Base-by-base conservation (phyloP, 2,888 invertebrate species). In the Spialia ferax region DNA sequence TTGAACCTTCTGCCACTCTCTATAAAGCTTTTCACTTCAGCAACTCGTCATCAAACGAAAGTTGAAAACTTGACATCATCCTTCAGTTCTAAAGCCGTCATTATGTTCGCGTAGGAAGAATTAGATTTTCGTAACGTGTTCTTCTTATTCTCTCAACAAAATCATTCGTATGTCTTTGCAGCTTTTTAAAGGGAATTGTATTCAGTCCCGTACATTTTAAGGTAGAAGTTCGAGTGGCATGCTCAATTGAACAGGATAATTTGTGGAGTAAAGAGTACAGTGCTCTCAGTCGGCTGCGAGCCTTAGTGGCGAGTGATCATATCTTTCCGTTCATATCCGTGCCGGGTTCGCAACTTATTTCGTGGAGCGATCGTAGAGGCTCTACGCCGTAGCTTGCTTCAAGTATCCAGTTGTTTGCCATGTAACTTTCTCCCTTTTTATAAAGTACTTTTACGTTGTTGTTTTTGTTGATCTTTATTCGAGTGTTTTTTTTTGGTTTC, bases 81-180 rank as follows among this genome's bases (percentile, higher is more conserved):
- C 85, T 83, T 86, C 83, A 85, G 85, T 88, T 87, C 83, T 84
- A 91, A 93, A 91, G 82, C 83, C 86, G 87, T 91, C 92, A 93
- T 92, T 91, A 91, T 89, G 88, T 83, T 89, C 83, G 78, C 77
- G 87, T 78, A 84, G 78, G 84, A 90, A 89, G 89, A 90, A 91
- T 91, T 89, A 88, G 82, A 92, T 86, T 91, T 88, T 90, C 83
- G 80, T 85, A 84, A 83, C 86, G 82, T 83, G 81, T 81, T 85
- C 79, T 83, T 75, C 70, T 79, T 82, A 80, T 85, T 84, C 80
- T 82, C 79, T 81, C 78, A 83, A 79, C 78, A 77, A 79, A 75
- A 75, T 75, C 72, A 68, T 60, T 63, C 74, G 70, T 74, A 72
- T 60, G 20, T 70, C 62, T 70, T 71, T 72, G 52, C 60, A n/a